A percentile compares a stretch with the other conserved stretches of the same genome.
phyloP scores from a whole-genome alignment of 2,888 invertebrate species.

The Dinocampus coccinellae region DNA sequence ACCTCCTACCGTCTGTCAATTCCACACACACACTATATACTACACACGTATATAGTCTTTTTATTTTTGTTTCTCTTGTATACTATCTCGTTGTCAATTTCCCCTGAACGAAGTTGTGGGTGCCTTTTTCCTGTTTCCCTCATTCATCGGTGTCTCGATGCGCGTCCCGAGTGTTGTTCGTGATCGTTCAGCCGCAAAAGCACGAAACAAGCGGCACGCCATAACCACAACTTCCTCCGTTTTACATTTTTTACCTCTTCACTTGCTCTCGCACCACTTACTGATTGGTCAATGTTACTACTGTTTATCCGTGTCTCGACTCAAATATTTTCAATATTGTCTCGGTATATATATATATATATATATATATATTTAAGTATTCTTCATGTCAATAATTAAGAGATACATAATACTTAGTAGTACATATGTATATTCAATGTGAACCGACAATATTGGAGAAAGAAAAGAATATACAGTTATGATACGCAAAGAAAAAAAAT shows the following conservation, averaged over 20 bases:
- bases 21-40: background rate
- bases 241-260: conserved; percentile 44
- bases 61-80: background rate
- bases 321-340: background rate
- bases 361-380: too few relatives aligned
- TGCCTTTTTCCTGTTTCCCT: conserved; percentile 31
- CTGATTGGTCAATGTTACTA: too few relatives aligned
- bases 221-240: conserved; percentile 61
- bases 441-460: background rate
- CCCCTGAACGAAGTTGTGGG: conserved; percentile 29
- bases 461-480: conserved; percentile 42
- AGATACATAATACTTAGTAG: background rate
- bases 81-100: conserved; percentile 15
- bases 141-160: conserved; percentile 41
- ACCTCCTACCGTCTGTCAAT: background rate
- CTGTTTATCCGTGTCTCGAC: background rate
- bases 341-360: too few relatives aligned
- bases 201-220: conserved; percentile 54
- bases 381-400: background rate
- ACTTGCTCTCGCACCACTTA: background rate
- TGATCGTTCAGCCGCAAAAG: conserved; percentile 60
- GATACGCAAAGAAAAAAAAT: conserved; percentile 25
- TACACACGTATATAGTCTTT: background rate
- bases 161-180: conserved; percentile 44
- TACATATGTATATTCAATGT: background rate